Base-by-base conservation (phyloP, 2,113 vertebrate genomes). In the Aix galericulata region DNA sequence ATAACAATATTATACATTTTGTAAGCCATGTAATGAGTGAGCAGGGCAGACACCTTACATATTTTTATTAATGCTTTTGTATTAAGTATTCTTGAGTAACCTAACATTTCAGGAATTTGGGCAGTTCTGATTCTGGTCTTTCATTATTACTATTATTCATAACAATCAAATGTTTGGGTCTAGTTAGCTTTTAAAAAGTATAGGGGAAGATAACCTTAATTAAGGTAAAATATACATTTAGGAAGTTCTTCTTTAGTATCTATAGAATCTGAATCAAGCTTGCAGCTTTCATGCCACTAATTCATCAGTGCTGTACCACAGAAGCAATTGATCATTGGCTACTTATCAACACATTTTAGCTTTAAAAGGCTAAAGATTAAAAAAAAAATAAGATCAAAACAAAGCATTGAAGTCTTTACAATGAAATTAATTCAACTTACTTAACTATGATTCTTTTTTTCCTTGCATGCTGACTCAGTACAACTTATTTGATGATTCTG, bases 331-430 rank as follows among this genome's bases (percentile, higher is more conserved):
- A 56, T 77, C 20, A 31, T 27, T 88, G 18, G 7, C 27, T 60
- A 23, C 20, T 66, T 92, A 83, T 9, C 9, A 74, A 69, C 74
- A 63, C 50, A 66, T 17, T 58, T 23, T 34, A 20, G 55, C 4
- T 59, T 83, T 67, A 68, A 86, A 64, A 76, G n/a, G 7, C 15
- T 83, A 53, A 79, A 44, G 14, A 64, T 46, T 42, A 42, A 0
- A 5, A 17, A 38, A 40, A 55, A 52, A 55, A 29, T 9, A 22
- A n/a, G 18, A 4, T 8, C 32, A 26, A 31, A 10, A 26, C 2
- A 16, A 15, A 8, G 0, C 17, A 22, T 4, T 0, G 0, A 77
- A 52, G 77, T 90, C 17, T 18, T 83, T 46, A 11, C 25, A 77
- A 60, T 62, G 62, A 88, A 77, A 53, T n/a, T 32, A 78, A 26